Conservation (phyloP, 2,797 vertebrate species). For the Apogon hyalosoma region DNA sequence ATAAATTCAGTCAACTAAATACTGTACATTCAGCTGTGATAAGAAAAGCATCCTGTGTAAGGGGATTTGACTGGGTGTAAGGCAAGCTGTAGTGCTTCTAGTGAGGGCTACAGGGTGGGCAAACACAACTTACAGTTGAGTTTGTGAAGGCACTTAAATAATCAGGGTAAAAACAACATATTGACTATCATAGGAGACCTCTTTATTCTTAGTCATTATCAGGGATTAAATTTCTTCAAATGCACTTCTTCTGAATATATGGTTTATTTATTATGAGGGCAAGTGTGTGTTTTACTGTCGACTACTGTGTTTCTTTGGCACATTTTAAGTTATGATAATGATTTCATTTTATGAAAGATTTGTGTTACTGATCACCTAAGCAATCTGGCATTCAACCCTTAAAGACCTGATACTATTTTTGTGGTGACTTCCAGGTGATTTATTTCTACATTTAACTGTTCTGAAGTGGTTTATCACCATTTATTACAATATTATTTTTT, state of each 20-base stretch:
- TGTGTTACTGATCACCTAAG: neutral
- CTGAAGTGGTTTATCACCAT: no score
- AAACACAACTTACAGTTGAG: conserved; percentile 5
- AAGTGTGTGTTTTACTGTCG: neutral
- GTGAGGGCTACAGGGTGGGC: conserved; percentile 2
- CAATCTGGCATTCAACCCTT: no score
- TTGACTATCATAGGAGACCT: neutral
- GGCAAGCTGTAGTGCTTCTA: conserved; percentile 14
- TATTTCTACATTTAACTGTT: neutral
- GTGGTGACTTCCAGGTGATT: no score
- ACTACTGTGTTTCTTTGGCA: conserved; percentile 26
- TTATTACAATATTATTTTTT: no score
- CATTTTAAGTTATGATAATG: neutral
- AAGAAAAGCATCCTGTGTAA: neutral
- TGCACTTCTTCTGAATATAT: conserved; percentile 7
- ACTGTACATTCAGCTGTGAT: conserved; percentile 32
- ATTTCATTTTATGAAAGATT: neutral
- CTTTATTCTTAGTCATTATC: conserved; percentile 7
- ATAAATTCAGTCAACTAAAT: conserved; percentile 24
- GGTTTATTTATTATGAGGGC: neutral
- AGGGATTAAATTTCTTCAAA: conserved; percentile 25
- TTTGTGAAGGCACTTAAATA: conserved; percentile 56
- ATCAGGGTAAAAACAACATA: conserved; percentile 7
- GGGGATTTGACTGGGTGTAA: neutral
- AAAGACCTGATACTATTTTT: no score